These are phyloP conservation scores for Leptopilina boulardi DNA, from an alignment of 1,140 invertebrate genomes.

Conservation along the genomic window DNA sequence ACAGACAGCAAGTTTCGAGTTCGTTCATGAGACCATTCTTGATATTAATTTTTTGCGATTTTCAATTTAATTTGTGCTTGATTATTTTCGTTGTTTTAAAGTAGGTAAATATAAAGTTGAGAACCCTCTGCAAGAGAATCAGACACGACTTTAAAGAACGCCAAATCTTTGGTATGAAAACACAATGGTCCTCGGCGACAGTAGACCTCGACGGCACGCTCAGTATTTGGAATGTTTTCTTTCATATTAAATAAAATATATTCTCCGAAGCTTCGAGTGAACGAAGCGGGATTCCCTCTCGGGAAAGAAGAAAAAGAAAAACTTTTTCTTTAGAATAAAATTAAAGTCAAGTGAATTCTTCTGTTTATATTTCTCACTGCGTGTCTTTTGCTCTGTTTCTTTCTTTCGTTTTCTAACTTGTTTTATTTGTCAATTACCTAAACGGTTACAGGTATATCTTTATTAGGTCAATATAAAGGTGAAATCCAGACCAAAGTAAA, in stretches of 20 bases:
- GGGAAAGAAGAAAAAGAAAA: conserved; percentile 47
- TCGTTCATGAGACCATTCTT: conserved; percentile 7
- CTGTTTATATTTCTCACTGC: background rate
- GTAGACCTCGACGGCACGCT: conserved; percentile 65
- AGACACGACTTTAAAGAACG: conserved; percentile 58
- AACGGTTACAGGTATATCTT: background rate
- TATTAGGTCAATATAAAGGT: conserved; percentile 23
- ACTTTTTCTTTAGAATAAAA: background rate
- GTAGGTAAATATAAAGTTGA: conserved; percentile 56
- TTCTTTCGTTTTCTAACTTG: background rate
- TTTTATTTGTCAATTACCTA: conserved; percentile 9
- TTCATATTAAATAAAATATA: conserved; percentile 76
- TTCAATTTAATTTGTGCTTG: too few relatives aligned
- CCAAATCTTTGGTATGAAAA: conserved; percentile 50
- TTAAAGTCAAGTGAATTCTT: background rate
- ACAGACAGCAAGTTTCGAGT: background rate
- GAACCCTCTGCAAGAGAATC: conserved; percentile 62
- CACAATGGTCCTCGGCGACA: conserved; percentile 53
- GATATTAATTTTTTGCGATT: too few relatives aligned
- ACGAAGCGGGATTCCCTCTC: conserved; percentile 38
- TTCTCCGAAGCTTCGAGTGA: conserved; percentile 52
- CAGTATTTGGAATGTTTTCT: conserved; percentile 69
- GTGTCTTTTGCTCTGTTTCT: background rate
- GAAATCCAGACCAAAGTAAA: conserved; percentile 22
- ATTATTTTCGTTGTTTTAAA: too few relatives aligned